phyloP scores from a whole-genome alignment of 2,888 invertebrate genomes.

The Ptychoptera contaminata region DNA sequence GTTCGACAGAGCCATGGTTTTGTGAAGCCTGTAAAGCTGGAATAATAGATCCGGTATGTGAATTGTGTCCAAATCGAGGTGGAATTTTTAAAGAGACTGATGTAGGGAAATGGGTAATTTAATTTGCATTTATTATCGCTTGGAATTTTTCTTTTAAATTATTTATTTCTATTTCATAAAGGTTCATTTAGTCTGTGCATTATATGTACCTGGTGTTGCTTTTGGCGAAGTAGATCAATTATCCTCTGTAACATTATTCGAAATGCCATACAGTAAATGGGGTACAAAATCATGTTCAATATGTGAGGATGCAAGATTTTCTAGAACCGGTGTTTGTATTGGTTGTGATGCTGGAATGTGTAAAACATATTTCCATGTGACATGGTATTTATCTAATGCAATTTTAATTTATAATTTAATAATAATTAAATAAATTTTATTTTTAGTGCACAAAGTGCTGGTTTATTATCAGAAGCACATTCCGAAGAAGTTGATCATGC shows the following conservation, averaged over 20 bases:
- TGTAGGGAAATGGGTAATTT: conserved; percentile 80
- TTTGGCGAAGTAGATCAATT: conserved; percentile 90
- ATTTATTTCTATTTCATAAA: neutral
- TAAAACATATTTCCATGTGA: conserved; percentile 92
- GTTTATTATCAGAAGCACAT: conserved; percentile 82
- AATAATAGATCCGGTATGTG: conserved; percentile 75
- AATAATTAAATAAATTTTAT: neutral
- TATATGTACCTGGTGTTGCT: conserved; percentile 93
- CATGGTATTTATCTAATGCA: conserved; percentile 47
- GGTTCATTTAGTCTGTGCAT: conserved; percentile 87
- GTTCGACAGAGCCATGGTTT: conserved; percentile 98
- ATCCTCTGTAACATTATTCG: conserved; percentile 84
- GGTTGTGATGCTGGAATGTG: conserved; percentile 98
- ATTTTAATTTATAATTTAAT: neutral
- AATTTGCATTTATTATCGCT: neutral
- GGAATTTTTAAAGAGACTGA: conserved; percentile 94
- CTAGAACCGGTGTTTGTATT: conserved; percentile 88
- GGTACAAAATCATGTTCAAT: conserved; percentile 83
- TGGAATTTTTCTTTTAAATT: neutral
- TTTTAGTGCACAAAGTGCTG: conserved; percentile 78
- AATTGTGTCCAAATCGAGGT: conserved; percentile 85
- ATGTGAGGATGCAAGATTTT: conserved; percentile 74
- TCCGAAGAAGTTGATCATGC: conserved; percentile 82
- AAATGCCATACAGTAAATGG: conserved; percentile 96
- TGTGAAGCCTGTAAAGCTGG: conserved; percentile 96